Percentiles rank a stretch among this genome's conserved stretches.
Conservation (phyloP, 2,888 invertebrate species). For the Platycheirus albimanus region DNA sequence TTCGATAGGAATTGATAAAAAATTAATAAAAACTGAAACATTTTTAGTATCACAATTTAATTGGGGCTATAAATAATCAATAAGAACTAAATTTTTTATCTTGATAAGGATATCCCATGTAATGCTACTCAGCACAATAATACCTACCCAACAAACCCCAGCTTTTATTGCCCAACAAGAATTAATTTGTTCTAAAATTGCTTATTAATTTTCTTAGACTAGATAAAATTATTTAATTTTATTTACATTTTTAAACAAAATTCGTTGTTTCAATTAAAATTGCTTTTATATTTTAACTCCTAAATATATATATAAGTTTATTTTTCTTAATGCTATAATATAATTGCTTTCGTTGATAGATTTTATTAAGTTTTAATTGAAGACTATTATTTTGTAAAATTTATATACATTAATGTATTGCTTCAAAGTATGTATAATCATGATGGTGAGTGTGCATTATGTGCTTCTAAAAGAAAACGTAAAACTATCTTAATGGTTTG, state of each 20-base stretch:
- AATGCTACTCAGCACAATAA: constrained; percentile 77
- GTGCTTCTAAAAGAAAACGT: too few relatives aligned
- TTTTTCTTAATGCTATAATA: constrained; percentile 20
- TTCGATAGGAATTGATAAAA: too few relatives aligned
- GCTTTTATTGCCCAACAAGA: constrained; percentile 73
- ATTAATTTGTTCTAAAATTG: constrained; percentile 62
- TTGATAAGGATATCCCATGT: constrained; percentile 70
- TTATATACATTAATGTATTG: neutral
- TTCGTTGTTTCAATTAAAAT: constrained; percentile 69
- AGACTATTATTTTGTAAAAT: too few relatives aligned
- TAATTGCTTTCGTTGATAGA: constrained; percentile 39
- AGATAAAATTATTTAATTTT: neutral
- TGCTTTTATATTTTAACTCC: constrained; percentile 27
- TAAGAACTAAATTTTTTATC: neutral
- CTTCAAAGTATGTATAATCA: too few relatives aligned
- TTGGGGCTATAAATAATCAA: constrained; percentile 7
- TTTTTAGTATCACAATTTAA: constrained; percentile 61
- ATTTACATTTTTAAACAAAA: constrained; percentile 33
- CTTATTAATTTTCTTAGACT: constrained; percentile 38
- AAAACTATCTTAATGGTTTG: too few relatives aligned
- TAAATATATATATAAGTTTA: constrained; percentile 11
- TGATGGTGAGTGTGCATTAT: too few relatives aligned
- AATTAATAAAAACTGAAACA: too few relatives aligned
- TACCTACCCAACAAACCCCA: constrained; percentile 73
- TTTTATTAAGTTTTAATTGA: too few relatives aligned